phyloP scores from a whole-genome alignment of 1,140 invertebrate genomes.

The Neodiprion virginianus region DNA sequence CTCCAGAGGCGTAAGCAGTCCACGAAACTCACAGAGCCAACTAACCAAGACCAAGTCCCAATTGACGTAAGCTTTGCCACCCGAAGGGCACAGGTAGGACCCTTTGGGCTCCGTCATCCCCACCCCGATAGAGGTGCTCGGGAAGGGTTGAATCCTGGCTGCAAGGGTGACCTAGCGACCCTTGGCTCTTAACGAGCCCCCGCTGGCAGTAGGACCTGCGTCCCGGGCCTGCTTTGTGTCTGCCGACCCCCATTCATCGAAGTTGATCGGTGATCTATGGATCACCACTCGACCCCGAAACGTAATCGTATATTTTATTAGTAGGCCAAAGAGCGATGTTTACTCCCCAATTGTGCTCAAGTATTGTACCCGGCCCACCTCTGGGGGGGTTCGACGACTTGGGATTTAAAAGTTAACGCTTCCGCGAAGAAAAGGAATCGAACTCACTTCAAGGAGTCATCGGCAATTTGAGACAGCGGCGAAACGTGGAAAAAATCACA shows the following conservation, averaged over 20 bases:
- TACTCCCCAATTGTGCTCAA: conserved; percentile 28
- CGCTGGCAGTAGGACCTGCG: conserved; percentile 41
- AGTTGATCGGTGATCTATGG: conserved; percentile 49
- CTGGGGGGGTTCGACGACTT: too few species aligned
- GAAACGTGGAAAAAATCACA: too few species aligned
- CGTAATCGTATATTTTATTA: conserved; percentile 52
- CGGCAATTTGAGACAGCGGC: not conserved
- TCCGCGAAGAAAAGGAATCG: not conserved
- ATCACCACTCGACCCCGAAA: conserved; percentile 49
- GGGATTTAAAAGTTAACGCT: not conserved
- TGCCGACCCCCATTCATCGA: conserved; percentile 35
- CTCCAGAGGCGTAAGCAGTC: not conserved
- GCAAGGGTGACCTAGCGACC: not conserved
- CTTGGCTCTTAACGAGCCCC: not conserved
- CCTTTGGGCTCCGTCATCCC: not conserved
- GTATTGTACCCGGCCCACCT: not conserved
- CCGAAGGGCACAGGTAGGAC: not conserved
- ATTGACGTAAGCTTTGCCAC: not conserved
- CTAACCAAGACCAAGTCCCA: not conserved
- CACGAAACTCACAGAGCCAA: not conserved
- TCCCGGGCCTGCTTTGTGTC: conserved; percentile 25
- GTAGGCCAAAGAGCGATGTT: conserved; percentile 34
- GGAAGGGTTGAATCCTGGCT: not conserved
- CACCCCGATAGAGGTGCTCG: not conserved
- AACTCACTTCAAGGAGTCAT: not conserved